These are phyloP conservation scores for Chondrilla cf. caribensis DNA, from an alignment of 37 sponge, comb jelly and placozoan genomes.

Conservation along the genomic window DNA sequence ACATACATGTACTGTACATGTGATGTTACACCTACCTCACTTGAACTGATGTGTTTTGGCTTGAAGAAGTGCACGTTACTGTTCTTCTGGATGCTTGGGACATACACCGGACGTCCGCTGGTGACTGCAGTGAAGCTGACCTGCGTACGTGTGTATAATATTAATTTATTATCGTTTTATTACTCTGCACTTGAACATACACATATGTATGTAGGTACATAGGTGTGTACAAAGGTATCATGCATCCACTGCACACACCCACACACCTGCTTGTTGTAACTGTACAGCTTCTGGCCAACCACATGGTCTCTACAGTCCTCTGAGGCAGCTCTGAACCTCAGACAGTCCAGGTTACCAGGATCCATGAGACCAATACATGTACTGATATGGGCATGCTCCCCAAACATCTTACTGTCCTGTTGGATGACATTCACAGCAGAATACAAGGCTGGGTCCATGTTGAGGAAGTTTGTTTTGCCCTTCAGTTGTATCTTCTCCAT, in stretches of 20 bases:
- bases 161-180: too few species aligned
- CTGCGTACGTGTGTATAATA: neutral
- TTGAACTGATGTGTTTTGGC: conserved; percentile 19
- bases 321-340: conserved; percentile 50
- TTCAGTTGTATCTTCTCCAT: conserved; percentile 26
- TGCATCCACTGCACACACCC: neutral
- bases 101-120: conserved; percentile 45
- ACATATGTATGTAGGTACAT: neutral
- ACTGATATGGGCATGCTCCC: conserved; percentile 29
- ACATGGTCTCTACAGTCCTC: conserved; percentile 15
- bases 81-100: conserved; percentile 48
- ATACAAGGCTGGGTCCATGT: conserved; percentile 16
- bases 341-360: neutral
- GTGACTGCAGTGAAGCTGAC: conserved; percentile 63
- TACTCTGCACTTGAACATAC: neutral
- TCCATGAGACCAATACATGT: conserved; percentile 49
- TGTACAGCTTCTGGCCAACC: conserved; percentile 47
- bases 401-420: conserved; percentile 52
- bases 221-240: neutral
- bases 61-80: conserved; percentile 46
- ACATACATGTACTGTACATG: too few species aligned
- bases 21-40: conserved; percentile 28
- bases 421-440: conserved; percentile 42
- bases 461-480: conserved; percentile 45
- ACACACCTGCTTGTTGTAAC: conserved; percentile 25